A percentile compares a stretch with the other conserved stretches of the same genome.
phyloP scores from a whole-genome alignment of 2,113 vertebrate species.

The Atractosteus spatula region DNA sequence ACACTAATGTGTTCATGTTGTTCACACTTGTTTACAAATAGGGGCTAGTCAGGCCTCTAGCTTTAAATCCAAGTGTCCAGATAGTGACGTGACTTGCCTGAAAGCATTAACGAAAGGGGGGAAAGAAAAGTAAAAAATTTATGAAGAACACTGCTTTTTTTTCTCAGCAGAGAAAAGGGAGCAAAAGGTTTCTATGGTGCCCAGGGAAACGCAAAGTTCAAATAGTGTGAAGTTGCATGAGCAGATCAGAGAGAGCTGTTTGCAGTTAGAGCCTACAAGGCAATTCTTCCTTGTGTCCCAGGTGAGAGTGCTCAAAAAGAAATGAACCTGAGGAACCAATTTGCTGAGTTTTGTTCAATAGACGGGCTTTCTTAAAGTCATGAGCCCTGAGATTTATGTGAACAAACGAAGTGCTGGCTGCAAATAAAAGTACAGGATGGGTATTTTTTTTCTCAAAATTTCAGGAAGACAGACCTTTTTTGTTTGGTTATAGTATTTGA shows the following conservation, averaged over 20 bases:
- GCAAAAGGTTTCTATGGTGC: slow-evolving; percentile 71
- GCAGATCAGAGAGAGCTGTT: slow-evolving; percentile 75
- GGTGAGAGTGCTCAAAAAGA: slow-evolving; percentile 70
- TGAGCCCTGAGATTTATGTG: slow-evolving; percentile 51
- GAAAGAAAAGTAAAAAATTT: slow-evolving; percentile 72
- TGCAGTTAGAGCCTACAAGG: slow-evolving; percentile 76
- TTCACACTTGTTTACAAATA: slow-evolving; percentile 79
- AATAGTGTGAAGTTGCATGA: slow-evolving; percentile 66
- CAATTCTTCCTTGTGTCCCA: slow-evolving; percentile 67
- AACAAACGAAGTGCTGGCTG: slow-evolving; percentile 46
- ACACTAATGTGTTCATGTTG: slow-evolving; percentile 70
- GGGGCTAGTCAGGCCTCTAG: slow-evolving; percentile 59
- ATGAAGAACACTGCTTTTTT: slow-evolving; percentile 74
- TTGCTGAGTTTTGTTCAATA: slow-evolving; percentile 80
- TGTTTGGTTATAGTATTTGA: slow-evolving; percentile 30
- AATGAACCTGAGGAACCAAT: slow-evolving; percentile 79
- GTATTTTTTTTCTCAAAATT: slow-evolving; percentile 46
- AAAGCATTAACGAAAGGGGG: slow-evolving; percentile 47
- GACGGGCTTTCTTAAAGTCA: slow-evolving; percentile 45
- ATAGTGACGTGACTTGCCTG: slow-evolving; percentile 60
- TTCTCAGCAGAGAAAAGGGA: slow-evolving; percentile 60
- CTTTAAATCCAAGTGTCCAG: slow-evolving; percentile 59
- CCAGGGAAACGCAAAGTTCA: slow-evolving; percentile 78
- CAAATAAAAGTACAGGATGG: slow-evolving; percentile 65
- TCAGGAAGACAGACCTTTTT: slow-evolving; percentile 56